phyloP scores from a whole-genome alignment of 2,888 invertebrate genomes.

The Stenotaenia linearis region DNA sequence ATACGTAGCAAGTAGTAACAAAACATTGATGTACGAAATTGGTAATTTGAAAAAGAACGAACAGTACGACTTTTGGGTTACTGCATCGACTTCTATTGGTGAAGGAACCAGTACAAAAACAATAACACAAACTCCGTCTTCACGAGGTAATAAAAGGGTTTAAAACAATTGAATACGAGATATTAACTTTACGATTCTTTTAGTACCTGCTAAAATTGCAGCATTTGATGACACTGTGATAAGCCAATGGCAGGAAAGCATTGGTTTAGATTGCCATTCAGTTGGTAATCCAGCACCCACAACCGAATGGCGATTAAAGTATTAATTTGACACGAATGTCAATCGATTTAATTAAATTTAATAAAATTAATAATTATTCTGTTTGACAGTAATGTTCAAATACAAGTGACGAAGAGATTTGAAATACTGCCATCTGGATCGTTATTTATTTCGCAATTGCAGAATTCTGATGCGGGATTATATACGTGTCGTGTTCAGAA shows the following conservation, averaged over 20 bases:
- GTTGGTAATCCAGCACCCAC: slow-evolving; percentile 35
- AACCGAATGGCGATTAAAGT: slow-evolving; percentile 35
- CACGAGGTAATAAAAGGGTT: no score
- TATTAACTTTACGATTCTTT: neutral
- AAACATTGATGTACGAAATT: slow-evolving; percentile 39
- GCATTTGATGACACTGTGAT: slow-evolving; percentile 33
- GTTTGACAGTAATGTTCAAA: neutral
- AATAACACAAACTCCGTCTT: slow-evolving; percentile 41
- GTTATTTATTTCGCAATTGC: slow-evolving; percentile 43
- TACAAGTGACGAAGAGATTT: neutral
- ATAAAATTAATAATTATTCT: neutral
- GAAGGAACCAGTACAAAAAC: slow-evolving; percentile 44
- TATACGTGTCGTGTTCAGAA: slow-evolving; percentile 47
- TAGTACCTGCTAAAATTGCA: slow-evolving; percentile 36
- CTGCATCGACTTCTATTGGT: slow-evolving; percentile 45
- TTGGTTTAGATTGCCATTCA: slow-evolving; percentile 33
- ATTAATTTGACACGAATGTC: neutral
- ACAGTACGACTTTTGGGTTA: slow-evolving; percentile 44
- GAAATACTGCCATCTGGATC: neutral
- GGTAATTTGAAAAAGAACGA: slow-evolving; percentile 40
- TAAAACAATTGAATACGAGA: neutral
- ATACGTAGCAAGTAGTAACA: slow-evolving; percentile 35
- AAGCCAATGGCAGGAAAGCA: slow-evolving; percentile 34
- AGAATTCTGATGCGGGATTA: slow-evolving; percentile 45
- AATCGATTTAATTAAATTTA: no score